Evolutionary conservation across 2,797 vertebrate species (phyloP).

Genomic region (Neopelma chrysocephalum): DNA sequence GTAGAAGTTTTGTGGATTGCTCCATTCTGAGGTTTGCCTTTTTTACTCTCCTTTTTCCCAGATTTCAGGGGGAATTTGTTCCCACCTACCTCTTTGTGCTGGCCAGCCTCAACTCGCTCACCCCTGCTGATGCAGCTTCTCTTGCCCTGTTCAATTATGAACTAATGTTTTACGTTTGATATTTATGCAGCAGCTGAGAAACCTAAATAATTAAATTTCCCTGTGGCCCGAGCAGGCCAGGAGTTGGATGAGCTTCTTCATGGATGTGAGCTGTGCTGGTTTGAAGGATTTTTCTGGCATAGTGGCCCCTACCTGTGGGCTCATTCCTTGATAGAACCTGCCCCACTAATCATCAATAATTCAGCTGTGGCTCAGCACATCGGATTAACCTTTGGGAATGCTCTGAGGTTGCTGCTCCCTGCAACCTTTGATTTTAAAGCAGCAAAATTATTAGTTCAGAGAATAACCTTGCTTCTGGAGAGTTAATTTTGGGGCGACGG

Average conservation of each 20-base stretch:
- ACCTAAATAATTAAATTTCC: slow-evolving; percentile 45
- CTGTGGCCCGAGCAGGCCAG: not conserved
- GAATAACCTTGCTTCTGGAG: not conserved
- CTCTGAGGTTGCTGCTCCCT: not conserved
- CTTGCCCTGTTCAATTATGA: not conserved
- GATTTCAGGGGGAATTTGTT: accelerated
- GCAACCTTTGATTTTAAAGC: not conserved
- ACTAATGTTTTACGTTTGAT: not conserved
- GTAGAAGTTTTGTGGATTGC: not conserved
- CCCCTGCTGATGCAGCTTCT: not conserved
- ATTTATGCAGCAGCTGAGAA: slow-evolving; percentile 1
- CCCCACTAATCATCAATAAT: not conserved
- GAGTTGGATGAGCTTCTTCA: not conserved
- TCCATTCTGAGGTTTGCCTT: accelerated
- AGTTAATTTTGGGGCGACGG: accelerated
- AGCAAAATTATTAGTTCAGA: not conserved
- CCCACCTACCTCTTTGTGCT: not conserved
- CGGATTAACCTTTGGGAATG: not conserved
- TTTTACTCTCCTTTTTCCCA: not conserved
- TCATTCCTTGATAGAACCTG: not conserved
- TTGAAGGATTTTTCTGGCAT: not conserved
- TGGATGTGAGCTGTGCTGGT: not conserved
- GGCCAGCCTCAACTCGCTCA: not conserved
- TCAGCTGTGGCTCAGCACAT: not conserved
- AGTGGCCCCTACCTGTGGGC: not conserved